Base-by-base conservation (phyloP, 2,888 invertebrate species). In the Rhynchonema sp. region DNA sequence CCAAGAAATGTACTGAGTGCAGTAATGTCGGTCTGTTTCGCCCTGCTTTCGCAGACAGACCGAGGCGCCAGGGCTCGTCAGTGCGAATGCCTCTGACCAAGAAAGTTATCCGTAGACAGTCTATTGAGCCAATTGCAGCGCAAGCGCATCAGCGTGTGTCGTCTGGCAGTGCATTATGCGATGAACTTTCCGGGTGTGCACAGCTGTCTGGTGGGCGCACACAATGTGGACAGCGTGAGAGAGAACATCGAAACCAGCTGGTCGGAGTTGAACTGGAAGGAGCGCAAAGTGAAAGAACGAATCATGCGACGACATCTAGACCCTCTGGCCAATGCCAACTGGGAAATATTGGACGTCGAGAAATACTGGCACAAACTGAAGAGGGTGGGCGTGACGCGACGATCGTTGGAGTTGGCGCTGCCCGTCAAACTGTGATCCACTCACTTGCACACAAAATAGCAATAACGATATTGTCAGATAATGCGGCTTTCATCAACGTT, bases 341-440 rank as follows among this genome's bases (percentile, higher is more conserved):
- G 84, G 84, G 84, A 84, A 75, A 82, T 80, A 57, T 74, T 79
- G 62, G 83, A 84, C 73, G 73, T 83, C 60, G 69, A 74, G 52
- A 70, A 68, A 46, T 82, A 82, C 66, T 67, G 72, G 66, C 66
- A 66, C 46, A 64, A 66, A 59, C 60, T 69, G 49, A 66, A 70
- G 58, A 66, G 65, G 30, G 58, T 69, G n/a, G 68, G 67, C 23
- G 20, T 49, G 22, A 38, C 26, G n/a, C 29, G 30, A 27, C 26
- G 28, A 28, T 26, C 26, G 28, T 27, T 54, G 27, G 27, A 26
- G 26, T 20, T 54, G 13, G 54, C 54, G 23, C 22, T 54, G 54
- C 54, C 54, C 28, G 28, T 54, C 27, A 54, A 27, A 26, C 13
- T 26, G 26, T 54, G 20, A 1, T n/a, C n/a, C n/a, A n/a, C n/a